phyloP scores from a whole-genome alignment of 1,140 invertebrate genomes.

The Dufourea novaeangliae region DNA sequence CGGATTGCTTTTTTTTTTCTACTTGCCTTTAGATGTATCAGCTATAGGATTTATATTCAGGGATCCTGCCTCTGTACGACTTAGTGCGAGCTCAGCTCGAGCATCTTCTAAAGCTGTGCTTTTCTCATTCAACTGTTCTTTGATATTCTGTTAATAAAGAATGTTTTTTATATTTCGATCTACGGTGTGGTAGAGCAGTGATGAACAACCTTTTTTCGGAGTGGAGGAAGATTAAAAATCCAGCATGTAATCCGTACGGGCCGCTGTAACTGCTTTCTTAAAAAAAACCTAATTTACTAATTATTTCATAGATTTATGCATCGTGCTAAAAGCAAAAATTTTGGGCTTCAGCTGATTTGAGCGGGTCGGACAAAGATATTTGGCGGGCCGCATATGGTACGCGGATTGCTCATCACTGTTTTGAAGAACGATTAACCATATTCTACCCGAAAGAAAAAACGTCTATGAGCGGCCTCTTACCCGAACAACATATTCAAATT shows the following conservation, averaged over 20 bases:
- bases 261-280: no score
- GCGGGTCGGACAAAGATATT: no score
- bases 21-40: constrained; percentile 68
- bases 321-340: no score
- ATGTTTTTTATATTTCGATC: background rate
- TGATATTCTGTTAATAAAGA: constrained; percentile 52
- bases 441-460: no score
- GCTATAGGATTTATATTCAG: constrained; percentile 62
- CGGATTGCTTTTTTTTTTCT: background rate
- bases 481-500: constrained; percentile 43
- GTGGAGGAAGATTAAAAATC: no score
- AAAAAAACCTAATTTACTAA: no score
- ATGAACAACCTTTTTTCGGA: background rate
- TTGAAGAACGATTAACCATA: no score
- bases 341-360: no score
- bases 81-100: constrained; percentile 63
- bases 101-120: constrained; percentile 59
- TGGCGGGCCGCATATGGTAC: no score
- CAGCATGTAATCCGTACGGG: no score
- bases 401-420: no score
- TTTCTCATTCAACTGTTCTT: constrained; percentile 58
- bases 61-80: constrained; percentile 62
- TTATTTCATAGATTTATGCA: no score
- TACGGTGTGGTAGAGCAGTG: background rate
- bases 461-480: constrained; percentile 28